Conservation (phyloP, 2,888 invertebrate genomes). For the Pseudanteris insignis region DNA sequence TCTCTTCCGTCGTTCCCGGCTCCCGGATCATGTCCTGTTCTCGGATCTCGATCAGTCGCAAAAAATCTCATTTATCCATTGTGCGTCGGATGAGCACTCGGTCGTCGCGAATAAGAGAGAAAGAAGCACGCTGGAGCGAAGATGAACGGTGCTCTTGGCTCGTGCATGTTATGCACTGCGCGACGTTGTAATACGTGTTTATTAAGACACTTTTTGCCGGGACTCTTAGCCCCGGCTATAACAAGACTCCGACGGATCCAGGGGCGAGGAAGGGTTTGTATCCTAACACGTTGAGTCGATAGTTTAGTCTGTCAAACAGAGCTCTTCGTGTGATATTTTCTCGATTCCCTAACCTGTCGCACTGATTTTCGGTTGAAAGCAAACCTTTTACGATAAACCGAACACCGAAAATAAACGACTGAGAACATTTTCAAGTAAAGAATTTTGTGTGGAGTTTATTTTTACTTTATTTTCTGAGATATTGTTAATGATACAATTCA, state of each 20-base stretch:
- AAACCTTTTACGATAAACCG: too few species aligned
- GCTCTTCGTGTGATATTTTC: too few species aligned
- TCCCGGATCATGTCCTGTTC: slow-evolving; percentile 45
- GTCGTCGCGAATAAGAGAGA: slow-evolving; percentile 33
- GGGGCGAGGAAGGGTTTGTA: too few species aligned
- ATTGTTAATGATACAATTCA: too few species aligned
- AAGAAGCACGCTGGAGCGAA: slow-evolving; percentile 1
- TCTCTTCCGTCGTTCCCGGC: slow-evolving; percentile 39
- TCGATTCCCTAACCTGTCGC: too few species aligned
- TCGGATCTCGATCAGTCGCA: slow-evolving; percentile 63
- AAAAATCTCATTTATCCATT: slow-evolving; percentile 66
- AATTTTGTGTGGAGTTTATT: too few species aligned
- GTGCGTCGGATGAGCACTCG: slow-evolving; percentile 53
- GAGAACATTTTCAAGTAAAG: too few species aligned
- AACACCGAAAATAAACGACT: too few species aligned
- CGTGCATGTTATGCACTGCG: slow-evolving; percentile 56
- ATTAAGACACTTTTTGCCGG: slow-evolving; percentile 42
- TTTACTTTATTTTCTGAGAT: too few species aligned
- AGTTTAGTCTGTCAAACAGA: too few species aligned
- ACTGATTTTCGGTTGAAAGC: too few species aligned
- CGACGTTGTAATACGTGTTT: slow-evolving; percentile 44
- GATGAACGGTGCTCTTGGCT: slow-evolving; percentile 48
- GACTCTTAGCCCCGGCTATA: slow-evolving; percentile 7
- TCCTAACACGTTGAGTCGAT: too few species aligned
- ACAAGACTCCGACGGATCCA: slow-evolving; percentile 4